Conservation (phyloP, 2,113 vertebrate genomes). For the Syngnathus typhle region DNA sequence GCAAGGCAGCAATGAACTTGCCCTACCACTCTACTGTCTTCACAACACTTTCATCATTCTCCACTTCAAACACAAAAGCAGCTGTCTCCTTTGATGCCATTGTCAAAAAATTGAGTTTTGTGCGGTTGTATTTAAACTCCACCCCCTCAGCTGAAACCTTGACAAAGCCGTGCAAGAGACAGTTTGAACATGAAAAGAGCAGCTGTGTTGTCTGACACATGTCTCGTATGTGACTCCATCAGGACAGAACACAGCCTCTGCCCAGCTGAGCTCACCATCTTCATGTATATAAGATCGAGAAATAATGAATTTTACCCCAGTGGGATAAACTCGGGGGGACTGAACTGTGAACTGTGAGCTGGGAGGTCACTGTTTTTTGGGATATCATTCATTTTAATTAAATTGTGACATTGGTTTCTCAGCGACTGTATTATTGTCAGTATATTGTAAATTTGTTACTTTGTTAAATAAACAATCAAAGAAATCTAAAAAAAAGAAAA, state of each 20-base stretch:
- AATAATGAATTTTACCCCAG: background rate
- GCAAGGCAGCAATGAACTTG: slow-evolving; percentile 69
- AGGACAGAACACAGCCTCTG: slow-evolving; percentile 30
- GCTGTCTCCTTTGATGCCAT: slow-evolving; percentile 73
- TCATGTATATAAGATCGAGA: background rate
- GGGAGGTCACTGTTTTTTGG: background rate
- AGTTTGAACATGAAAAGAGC: slow-evolving; percentile 70
- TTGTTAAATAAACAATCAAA: too few species aligned
- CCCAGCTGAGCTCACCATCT: background rate
- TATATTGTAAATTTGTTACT: background rate
- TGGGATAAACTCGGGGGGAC: background rate
- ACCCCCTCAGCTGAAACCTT: slow-evolving; percentile 59
- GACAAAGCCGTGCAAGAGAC: slow-evolving; percentile 60
- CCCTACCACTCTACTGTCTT: slow-evolving; percentile 68
- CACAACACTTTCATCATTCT: slow-evolving; percentile 71
- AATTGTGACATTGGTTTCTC: background rate
- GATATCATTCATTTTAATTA: background rate
- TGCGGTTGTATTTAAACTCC: slow-evolving; percentile 69
- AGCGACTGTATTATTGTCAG: background rate
- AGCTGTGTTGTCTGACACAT: slow-evolving; percentile 62
- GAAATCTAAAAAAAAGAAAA: background rate
- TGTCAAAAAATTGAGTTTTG: slow-evolving; percentile 72
- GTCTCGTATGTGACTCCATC: slow-evolving; percentile 41
- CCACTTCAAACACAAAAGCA: slow-evolving; percentile 72
- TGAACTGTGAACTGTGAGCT: background rate